These are phyloP conservation scores for Chinchilla lanigera DNA, from an alignment of 2,113 vertebrate genomes.

Conservation along the genomic window DNA sequence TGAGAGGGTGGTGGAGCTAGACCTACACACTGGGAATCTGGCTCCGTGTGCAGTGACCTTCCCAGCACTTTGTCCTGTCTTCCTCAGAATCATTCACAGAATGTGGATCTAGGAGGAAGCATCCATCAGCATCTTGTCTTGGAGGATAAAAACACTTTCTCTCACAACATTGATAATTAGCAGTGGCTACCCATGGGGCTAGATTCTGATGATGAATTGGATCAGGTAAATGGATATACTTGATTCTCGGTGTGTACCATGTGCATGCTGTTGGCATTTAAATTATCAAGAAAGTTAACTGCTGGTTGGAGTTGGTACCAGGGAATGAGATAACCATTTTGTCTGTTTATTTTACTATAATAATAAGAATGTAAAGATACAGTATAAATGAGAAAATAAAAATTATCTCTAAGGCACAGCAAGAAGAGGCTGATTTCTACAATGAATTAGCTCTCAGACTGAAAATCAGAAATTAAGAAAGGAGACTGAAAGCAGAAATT, in stretches of 20 bases:
- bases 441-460: neutral
- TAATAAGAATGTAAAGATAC: neutral
- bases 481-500: neutral
- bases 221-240: neutral
- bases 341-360: neutral
- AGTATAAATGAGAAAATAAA: constrained; percentile 24
- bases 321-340: neutral
- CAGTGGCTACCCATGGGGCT: neutral
- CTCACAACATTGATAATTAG: neutral
- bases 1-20: neutral
- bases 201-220: neutral
- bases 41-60: no score
- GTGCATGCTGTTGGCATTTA: neutral
- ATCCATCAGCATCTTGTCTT: neutral
- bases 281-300: neutral
- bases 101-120: neutral
- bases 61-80: neutral
- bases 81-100: neutral
- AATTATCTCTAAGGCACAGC: neutral
- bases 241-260: neutral
- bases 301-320: neutral
- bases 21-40: neutral
- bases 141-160: neutral
- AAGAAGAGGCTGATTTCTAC: neutral
- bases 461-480: neutral